Evolutionary conservation across 2,113 vertebrate genomes (phyloP), one percentile per base, ranked within the genome.

Genomic region (Gopherus evgoodei): DNA sequence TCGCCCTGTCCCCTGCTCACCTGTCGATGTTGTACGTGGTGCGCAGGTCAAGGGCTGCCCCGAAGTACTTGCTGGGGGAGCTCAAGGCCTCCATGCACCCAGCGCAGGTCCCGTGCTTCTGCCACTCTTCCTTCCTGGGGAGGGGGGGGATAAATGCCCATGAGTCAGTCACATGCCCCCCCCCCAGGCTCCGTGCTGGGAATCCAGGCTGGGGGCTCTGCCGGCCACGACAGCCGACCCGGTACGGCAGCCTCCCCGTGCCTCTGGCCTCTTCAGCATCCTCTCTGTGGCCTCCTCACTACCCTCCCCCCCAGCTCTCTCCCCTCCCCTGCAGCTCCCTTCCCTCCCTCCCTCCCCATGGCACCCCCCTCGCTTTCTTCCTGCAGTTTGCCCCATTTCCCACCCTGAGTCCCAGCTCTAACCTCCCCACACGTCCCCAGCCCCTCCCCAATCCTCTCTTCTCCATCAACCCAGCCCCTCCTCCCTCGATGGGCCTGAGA

Each of bases 11-110:
- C 44, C 44, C 44, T 6, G 44, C 44, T 44, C 44, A 94, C 93
- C 53, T 11, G 78, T 95, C 91, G 6, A 95, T 76, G 16, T 83
- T 75, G 14, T 91, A 87, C 49, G 38, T 81, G 13, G 31, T 49
- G 54, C 16, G 69, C 27, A 95, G 88, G 35, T n/a, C 35, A 3
- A 95, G 93, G 2, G 81, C 87, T 2, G 85, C 84, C n/a, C 81
- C 53, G 25, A 95, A 95, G 75, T 83, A 95, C 27, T 92, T 95
- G 11, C 59, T 56, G 17, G 93, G 90, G 27, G 49, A 84, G 19
- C 76, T 90, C 80, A 95, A 29, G 22, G 52, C 69, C 54, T 95
- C 88, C 4, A 42, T 6, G 38, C 93, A 95, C 5, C 78, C 38
- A 4, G 80, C 90, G 1, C 93, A 95, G 4, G 90, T 95, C 8